Evolutionary conservation across 2,113 vertebrate species (phyloP).

Genomic region (Aphyosemion australe): DNA sequence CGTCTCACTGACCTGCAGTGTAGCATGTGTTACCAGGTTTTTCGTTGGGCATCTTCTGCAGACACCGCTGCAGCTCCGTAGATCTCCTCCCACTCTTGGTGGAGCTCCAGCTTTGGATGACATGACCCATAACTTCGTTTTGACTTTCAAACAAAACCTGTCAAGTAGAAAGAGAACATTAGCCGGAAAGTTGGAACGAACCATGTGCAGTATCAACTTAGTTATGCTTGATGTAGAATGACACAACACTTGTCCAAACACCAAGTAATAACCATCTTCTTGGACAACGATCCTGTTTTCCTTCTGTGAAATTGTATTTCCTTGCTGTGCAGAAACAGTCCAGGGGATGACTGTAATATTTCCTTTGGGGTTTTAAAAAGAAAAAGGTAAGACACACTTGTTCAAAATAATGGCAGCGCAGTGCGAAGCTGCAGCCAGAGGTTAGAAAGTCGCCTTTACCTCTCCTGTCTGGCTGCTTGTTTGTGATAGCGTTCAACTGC

Average conservation of each 20-base stretch:
- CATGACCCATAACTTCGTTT: constrained; percentile 57
- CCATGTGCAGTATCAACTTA: constrained; percentile 51
- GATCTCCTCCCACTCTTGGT: constrained; percentile 16
- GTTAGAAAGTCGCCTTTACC: constrained; percentile 59
- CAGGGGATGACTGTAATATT: constrained; percentile 73
- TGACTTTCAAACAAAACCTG: constrained; percentile 69
- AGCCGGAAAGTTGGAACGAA: constrained; percentile 62
- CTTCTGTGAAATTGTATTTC: constrained; percentile 64
- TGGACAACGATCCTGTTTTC: constrained; percentile 76
- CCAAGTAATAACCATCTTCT: constrained; percentile 75
- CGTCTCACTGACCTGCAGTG: constrained; percentile 63
- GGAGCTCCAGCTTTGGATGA: constrained; percentile 54
- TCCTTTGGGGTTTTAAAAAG: constrained; percentile 42
- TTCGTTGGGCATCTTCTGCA: constrained; percentile 56
- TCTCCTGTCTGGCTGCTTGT: constrained; percentile 63
- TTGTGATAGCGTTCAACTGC: constrained; percentile 66
- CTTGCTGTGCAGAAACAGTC: constrained; percentile 67
- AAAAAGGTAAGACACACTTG: constrained; percentile 49
- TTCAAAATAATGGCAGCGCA: constrained; percentile 61
- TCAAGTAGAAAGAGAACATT: constrained; percentile 51
- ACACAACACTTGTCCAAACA: constrained; percentile 76
- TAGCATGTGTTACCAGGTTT: constrained; percentile 59
- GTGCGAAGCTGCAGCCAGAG: constrained; percentile 33
- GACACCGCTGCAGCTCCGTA: constrained; percentile 53
- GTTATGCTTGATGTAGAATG: constrained; percentile 53